Percentiles rank a stretch among this genome's conserved stretches.
These are phyloP conservation scores for Brachionus angularis DNA, from an alignment of 1,140 invertebrate genomes.

Conservation along the genomic window DNA sequence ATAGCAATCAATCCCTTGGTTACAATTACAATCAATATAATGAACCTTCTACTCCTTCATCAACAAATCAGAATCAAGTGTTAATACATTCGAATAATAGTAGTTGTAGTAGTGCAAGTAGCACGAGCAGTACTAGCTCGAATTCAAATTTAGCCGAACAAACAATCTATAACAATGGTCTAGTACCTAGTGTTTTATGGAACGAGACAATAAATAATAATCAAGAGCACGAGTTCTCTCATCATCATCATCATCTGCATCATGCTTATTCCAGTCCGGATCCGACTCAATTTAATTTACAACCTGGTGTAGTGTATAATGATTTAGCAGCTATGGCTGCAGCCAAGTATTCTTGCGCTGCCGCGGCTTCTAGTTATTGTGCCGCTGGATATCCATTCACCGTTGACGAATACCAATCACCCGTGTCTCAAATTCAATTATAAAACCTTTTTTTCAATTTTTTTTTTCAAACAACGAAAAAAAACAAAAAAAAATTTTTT, in stretches of 20 bases:
- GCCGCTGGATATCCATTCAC: conserved; percentile 18
- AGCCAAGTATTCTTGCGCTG: conserved; percentile 41
- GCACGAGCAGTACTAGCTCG: neutral
- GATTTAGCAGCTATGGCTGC: conserved; percentile 34
- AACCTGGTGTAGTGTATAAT: conserved; percentile 12
- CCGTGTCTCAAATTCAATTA: conserved; percentile 43
- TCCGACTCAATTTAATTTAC: conserved; percentile 35
- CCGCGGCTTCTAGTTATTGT: conserved; percentile 9
- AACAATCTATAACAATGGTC: neutral
- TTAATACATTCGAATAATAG: conserved; percentile 26
- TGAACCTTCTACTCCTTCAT: no score
- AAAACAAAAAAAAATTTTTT: conserved; percentile 7
- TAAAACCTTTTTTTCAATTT: neutral
- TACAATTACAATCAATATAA: no score
- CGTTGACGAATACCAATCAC: conserved; percentile 21
- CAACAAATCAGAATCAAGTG: conserved; percentile 3
- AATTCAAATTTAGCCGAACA: no score
- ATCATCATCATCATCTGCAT: neutral
- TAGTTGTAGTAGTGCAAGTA: conserved; percentile 26
- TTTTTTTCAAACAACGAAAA: conserved; percentile 23
- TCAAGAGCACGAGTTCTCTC: conserved; percentile 6
- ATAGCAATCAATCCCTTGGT: no score
- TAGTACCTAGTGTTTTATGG: neutral
- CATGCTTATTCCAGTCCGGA: neutral
- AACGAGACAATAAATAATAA: neutral